Evolutionary conservation across 2,113 vertebrate genomes (phyloP).

Genomic region (Myrmecophaga tridactyla): DNA sequence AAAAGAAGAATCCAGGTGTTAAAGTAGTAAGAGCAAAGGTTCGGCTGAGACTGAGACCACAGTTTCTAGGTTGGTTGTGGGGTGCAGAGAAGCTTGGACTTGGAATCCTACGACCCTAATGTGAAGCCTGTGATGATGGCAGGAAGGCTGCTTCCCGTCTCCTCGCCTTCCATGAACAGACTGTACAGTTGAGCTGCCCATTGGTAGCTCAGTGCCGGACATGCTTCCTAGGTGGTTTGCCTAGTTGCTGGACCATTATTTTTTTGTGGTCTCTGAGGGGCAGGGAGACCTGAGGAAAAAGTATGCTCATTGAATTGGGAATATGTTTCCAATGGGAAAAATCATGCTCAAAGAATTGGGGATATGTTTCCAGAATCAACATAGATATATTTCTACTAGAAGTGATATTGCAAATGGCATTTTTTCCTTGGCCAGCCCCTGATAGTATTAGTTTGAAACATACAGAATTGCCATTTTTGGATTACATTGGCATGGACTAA

Average conservation of each 20-base stretch:
- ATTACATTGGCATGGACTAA: neutral
- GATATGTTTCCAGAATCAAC: neutral
- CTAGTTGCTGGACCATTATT: neutral
- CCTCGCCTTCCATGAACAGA: too few relatives aligned
- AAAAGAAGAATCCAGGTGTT: neutral
- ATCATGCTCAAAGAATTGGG: neutral
- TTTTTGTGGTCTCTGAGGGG: neutral
- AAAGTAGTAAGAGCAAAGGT: neutral
- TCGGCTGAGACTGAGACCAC: rapidly evolving
- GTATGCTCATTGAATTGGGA: neutral
- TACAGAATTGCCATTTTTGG: neutral
- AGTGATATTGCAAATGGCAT: neutral
- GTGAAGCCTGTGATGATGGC: neutral
- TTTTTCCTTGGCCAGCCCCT: neutral
- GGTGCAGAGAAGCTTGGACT: too few relatives aligned
- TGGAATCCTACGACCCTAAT: neutral
- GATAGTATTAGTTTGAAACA: neutral
- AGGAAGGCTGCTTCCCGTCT: rapidly evolving
- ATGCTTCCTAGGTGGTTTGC: neutral
- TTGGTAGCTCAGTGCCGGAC: neutral
- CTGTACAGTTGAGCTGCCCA: neutral
- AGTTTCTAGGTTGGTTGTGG: neutral
- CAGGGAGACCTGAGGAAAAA: neutral
- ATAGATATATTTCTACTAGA: neutral
- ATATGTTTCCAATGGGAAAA: neutral